phyloP scores from a whole-genome alignment of 2,113 vertebrate species.

The Onychorhynchus coronatus region DNA sequence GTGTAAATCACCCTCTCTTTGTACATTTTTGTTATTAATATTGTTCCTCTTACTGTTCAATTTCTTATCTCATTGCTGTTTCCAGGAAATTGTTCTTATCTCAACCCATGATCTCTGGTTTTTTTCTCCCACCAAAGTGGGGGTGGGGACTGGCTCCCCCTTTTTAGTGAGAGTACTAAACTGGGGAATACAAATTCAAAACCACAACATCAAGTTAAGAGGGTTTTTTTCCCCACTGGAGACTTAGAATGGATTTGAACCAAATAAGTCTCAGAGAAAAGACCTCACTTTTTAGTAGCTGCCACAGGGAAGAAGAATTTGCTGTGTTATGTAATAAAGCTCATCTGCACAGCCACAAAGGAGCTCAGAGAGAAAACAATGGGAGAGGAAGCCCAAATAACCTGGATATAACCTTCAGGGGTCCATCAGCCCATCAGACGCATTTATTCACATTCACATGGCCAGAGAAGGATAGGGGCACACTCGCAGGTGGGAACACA shows the following conservation, averaged over 20 bases:
- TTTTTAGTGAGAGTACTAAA: neutral
- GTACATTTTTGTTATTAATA: neutral
- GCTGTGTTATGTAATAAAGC: neutral
- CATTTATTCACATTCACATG: neutral
- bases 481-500: neutral
- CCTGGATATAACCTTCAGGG: neutral
- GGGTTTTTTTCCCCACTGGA: neutral
- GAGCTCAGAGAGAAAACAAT: neutral
- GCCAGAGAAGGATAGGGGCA: neutral
- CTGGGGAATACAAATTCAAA: neutral
- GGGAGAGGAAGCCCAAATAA: neutral
- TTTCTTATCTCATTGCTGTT: neutral
- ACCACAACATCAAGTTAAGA: neutral
- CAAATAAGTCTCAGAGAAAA: neutral
- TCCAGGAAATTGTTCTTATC: neutral
- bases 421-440: neutral
- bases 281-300: neutral
- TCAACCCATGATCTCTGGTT: neutral
- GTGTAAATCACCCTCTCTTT: neutral
- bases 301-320: neutral
- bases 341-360: neutral
- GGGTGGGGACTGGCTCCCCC: neutral
- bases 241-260: neutral
- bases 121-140: neutral
- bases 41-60: neutral